Percentiles rank a stretch among this genome's conserved stretches.
phyloP scores from a whole-genome alignment of 1,140 invertebrate species.

The Drosophila yakuba region DNA sequence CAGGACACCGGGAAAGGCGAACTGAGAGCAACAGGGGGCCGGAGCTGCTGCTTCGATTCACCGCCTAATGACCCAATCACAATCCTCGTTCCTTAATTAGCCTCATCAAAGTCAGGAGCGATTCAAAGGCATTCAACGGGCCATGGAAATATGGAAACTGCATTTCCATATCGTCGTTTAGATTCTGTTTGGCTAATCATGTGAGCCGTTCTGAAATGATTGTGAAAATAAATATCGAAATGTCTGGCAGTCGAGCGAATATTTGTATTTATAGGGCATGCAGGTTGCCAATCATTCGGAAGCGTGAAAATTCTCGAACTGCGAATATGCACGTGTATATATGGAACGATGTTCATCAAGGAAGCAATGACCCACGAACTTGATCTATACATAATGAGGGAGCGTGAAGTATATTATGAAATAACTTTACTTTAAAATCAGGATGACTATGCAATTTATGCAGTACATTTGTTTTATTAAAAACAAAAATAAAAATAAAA shows the following conservation, averaged over 20 bases:
- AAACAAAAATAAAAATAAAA: neutral
- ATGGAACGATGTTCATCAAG: constrained; percentile 33
- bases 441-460: no score
- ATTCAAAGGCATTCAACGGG: constrained; percentile 10
- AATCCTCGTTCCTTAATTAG: neutral
- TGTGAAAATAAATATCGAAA: constrained; percentile 35
- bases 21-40: constrained; percentile 29
- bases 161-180: constrained; percentile 5
- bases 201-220: constrained; percentile 7
- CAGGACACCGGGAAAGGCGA: constrained; percentile 37
- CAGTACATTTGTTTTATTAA: no score
- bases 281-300: constrained; percentile 44
- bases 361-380: constrained; percentile 32
- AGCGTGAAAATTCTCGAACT: constrained; percentile 35
- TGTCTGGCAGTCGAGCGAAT: constrained; percentile 31
- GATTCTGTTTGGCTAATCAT: constrained; percentile 27
- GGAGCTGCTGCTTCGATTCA: constrained; percentile 12
- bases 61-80: constrained; percentile 25
- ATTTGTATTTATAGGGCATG: constrained; percentile 45
- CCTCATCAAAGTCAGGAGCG: constrained; percentile 4
- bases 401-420: neutral
- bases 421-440: no score
- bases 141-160: constrained; percentile 13
- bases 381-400: neutral
- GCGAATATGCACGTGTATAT: constrained; percentile 17